Evolutionary conservation across 2,113 vertebrate species (phyloP).

Genomic region (Hystrix cristata): DNA sequence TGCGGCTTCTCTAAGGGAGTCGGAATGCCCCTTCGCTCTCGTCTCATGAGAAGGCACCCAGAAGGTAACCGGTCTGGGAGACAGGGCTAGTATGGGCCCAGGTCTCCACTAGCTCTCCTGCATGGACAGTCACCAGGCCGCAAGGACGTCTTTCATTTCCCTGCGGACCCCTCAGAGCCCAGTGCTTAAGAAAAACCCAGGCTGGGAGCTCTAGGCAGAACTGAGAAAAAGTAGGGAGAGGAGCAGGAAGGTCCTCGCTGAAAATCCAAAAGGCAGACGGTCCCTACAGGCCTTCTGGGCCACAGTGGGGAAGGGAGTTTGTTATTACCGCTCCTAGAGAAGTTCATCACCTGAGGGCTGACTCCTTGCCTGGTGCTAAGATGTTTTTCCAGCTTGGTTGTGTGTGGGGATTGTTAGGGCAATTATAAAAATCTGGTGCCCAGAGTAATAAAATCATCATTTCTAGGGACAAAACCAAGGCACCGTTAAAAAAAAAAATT

Average conservation of each 20-base stretch:
- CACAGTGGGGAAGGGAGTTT: background rate
- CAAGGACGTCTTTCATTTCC: background rate
- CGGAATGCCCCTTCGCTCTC: background rate
- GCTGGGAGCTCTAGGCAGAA: background rate
- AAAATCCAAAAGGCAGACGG: background rate
- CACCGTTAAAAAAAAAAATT: background rate
- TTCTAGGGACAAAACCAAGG: background rate
- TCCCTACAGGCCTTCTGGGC: background rate
- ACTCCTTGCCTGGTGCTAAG: background rate
- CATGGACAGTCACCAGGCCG: background rate
- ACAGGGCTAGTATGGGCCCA: background rate
- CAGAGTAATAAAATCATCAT: background rate
- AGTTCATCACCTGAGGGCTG: background rate
- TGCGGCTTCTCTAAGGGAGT: background rate
- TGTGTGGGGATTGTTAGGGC: background rate
- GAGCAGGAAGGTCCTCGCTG: background rate
- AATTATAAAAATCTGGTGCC: constrained; percentile 45
- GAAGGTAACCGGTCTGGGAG: background rate
- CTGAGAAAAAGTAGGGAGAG: background rate
- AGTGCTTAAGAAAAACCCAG: background rate
- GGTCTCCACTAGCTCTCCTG: background rate
- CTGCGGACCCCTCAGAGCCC: background rate
- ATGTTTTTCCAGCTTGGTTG: background rate
- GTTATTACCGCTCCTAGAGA: background rate
- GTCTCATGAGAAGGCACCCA: background rate